Evolutionary conservation across 2,113 vertebrate species (phyloP).

Genomic region (Catharus minimus): DNA sequence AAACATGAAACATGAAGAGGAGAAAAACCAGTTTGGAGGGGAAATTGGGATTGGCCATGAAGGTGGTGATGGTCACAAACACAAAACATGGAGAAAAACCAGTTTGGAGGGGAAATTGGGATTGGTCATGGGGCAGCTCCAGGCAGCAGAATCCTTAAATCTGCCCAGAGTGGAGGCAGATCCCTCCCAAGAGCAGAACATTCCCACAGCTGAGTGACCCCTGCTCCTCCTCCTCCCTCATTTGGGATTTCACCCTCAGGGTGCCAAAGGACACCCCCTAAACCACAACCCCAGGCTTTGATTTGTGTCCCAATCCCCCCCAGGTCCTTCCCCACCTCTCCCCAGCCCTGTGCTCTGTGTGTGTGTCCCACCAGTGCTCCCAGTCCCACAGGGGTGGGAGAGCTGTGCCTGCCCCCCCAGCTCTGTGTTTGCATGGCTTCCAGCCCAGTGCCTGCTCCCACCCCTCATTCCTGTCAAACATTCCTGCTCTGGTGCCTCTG

Average conservation of each 20-base stretch:
- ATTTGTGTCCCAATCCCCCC: not conserved
- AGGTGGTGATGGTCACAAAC: not conserved
- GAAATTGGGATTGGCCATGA: not conserved
- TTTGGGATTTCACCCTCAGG: not conserved
- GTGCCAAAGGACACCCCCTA: rapidly evolving
- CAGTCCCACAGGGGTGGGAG: not conserved
- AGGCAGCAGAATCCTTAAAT: not conserved
- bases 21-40: not conserved
- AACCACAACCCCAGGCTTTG: not conserved
- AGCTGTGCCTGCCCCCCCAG: slow-evolving; percentile 21
- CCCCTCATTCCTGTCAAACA: not conserved
- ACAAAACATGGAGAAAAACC: rapidly evolving
- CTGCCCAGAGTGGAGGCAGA: not conserved
- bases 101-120: not conserved
- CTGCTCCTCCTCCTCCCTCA: not conserved
- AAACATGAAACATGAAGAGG: rapidly evolving
- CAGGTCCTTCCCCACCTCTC: not conserved
- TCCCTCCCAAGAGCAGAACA: not conserved
- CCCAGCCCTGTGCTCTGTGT: not conserved
- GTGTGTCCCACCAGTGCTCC: not conserved
- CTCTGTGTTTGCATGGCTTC: slow-evolving; percentile 61
- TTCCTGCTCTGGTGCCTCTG: not conserved
- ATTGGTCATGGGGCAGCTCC: not conserved
- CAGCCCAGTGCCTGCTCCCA: not conserved
- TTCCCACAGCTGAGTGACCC: not conserved